Evolutionary conservation across 2,888 invertebrate genomes (phyloP), one percentile per base, ranked within the genome.

Genomic region (Acanthococcus lagerstroemiae): DNA sequence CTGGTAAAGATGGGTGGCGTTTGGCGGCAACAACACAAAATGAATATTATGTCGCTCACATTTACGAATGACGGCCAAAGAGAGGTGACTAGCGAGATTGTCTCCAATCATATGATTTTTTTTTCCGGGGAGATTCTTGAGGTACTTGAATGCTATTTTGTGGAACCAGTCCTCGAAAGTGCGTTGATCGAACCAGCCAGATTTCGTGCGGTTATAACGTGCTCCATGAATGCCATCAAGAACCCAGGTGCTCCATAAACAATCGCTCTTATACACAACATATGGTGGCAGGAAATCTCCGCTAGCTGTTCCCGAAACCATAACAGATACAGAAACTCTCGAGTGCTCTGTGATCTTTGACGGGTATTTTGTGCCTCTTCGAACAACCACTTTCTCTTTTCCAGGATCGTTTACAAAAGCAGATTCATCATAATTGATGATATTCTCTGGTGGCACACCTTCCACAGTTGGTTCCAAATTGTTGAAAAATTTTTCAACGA

Each of bases 391-490:
- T 66, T 70, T 72, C 57, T 70, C 72, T 44, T 57, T 69, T 0
- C 73, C 74, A 26, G 74, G 74, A 66, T 77, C 73, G 67, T 76
- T 75, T 6, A 56, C 56, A 7, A 37, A 27, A n/a, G 56, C 56
- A 37, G 56, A 37, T 37, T 56, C 37, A 19, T 56, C 37, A 6
- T 56, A 56, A 6, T 56, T 56, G n/a, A 56, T n/a, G 12, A 56
- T 56, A 37, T 56, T 56, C 19, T 27, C 37, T 9, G 56, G 56
- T 6, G 56, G 56, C 9, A 56, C 21, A 19, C 37, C 56, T 37
- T 56, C 37, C 3, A 56, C 6, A 19, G 3, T 37, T 4, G 19
- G 15, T 37, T 37, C 21, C 21, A 56, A 56, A 21, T 54, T 54
- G 7, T 22, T 24, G 4, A 27, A 27, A 55, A 27, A 55, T 27